Evolutionary conservation across 2,113 vertebrate genomes (phyloP).

Genomic region (Muntiacus muntjak): DNA sequence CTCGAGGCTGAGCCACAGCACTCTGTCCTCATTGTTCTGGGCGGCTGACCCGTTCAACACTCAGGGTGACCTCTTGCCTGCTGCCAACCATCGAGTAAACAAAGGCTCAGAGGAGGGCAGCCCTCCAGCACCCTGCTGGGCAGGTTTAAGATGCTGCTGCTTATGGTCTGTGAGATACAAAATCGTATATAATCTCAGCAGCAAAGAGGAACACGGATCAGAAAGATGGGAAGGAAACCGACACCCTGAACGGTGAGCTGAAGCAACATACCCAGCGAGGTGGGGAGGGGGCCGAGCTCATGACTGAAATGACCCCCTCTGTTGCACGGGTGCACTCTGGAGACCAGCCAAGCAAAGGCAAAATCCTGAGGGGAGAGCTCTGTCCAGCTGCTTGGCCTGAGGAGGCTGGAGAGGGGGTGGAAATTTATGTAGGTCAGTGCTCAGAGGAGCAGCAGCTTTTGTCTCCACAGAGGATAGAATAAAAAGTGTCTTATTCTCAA

Average conservation of each 20-base stretch:
- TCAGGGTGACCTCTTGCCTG: neutral
- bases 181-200: neutral
- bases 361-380: neutral
- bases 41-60: neutral
- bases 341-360: neutral
- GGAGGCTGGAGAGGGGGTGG: neutral
- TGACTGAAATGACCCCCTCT: neutral
- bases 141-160: neutral
- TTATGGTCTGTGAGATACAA: neutral
- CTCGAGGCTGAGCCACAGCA: neutral
- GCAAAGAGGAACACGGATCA: neutral
- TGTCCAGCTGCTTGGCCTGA: neutral
- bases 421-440: constrained; percentile 23
- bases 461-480: neutral
- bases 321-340: neutral
- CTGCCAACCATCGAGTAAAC: neutral
- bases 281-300: neutral
- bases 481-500: neutral
- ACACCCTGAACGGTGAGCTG: neutral
- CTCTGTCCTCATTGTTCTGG: neutral
- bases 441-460: constrained; percentile 20
- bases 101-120: neutral
- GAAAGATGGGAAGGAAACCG: neutral
- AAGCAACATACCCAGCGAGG: neutral
- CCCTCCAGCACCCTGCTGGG: neutral